These are phyloP conservation scores for Lycocerus yunnanus DNA, from an alignment of 2,888 invertebrate species.

Conservation along the genomic window DNA sequence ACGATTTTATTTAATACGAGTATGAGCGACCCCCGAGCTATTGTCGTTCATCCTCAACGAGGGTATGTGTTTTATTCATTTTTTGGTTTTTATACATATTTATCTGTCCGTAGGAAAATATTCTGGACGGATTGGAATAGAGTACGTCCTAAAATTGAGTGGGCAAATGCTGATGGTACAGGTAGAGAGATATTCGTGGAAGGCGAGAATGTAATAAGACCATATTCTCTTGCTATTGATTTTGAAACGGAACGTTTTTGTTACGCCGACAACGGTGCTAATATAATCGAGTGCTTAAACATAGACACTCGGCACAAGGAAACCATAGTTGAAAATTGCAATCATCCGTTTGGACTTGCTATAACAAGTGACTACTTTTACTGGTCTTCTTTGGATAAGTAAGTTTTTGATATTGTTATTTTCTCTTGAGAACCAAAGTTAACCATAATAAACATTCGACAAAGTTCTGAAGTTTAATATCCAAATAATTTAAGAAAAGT, in stretches of 20 bases:
- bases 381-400: slow-evolving; percentile 99
- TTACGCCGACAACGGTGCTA: too few species aligned
- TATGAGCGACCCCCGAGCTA: slow-evolving; percentile 90
- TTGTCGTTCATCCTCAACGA: slow-evolving; percentile 88
- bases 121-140: slow-evolving; percentile 99
- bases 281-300: too few species aligned
- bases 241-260: too few species aligned
- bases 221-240: slow-evolving; percentile 93
- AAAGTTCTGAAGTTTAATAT: too few species aligned
- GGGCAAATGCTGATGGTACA: too few species aligned
- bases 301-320: too few species aligned
- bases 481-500: too few species aligned
- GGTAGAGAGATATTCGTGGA: slow-evolving; percentile 73
- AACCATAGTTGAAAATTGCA: too few species aligned
- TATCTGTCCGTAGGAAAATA: slow-evolving; percentile 70
- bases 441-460: background rate
- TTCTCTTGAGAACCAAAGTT: background rate
- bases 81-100: background rate
- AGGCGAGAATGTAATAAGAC: slow-evolving; percentile 72
- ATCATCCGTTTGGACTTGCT: slow-evolving; percentile 92
- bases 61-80: slow-evolving; percentile 62
- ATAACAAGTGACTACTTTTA: slow-evolving; percentile 80
- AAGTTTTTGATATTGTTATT: slow-evolving; percentile 53
- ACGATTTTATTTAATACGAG: slow-evolving; percentile 76
- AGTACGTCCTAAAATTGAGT: too few species aligned